Evolutionary conservation across 2,888 invertebrate species (phyloP).

Genomic region (Drosophila subquinaria): DNA sequence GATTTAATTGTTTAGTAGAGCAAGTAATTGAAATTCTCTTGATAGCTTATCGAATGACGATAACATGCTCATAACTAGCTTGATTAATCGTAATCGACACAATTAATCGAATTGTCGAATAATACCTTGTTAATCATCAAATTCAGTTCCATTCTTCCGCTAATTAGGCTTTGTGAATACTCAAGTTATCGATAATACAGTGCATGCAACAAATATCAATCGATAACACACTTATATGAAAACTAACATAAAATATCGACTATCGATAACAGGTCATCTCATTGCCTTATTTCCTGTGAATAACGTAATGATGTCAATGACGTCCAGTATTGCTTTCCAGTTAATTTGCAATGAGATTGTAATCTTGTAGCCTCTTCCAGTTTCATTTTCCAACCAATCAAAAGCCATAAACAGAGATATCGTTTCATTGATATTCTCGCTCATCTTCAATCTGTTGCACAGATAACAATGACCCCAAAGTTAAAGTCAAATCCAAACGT

Average conservation of each 20-base stretch:
- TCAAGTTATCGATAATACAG: too few relatives aligned
- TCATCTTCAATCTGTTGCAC: conserved; percentile 29
- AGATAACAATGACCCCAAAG: conserved; percentile 67
- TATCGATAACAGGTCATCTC: conserved; percentile 10
- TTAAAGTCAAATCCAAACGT: conserved; percentile 17
- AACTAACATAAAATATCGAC: too few relatives aligned
- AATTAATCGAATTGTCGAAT: too few relatives aligned
- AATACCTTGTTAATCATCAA: too few relatives aligned
- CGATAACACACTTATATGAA: too few relatives aligned
- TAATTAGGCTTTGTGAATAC: too few relatives aligned
- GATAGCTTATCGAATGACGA: too few relatives aligned
- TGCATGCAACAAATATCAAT: too few relatives aligned
- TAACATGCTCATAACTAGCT: too few relatives aligned
- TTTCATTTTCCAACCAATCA: not conserved
- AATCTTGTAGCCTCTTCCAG: not conserved
- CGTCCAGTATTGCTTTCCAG: conserved; percentile 4
- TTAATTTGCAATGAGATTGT: conserved; percentile 6
- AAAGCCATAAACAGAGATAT: conserved; percentile 5
- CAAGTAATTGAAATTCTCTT: not conserved
- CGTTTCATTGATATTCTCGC: conserved; percentile 25
- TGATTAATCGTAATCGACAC: not conserved
- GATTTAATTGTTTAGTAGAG: not conserved
- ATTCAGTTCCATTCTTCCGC: too few relatives aligned
- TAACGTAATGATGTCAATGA: not conserved
- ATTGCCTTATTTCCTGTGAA: not conserved